A percentile compares a stretch with the other conserved stretches of the same genome.
These are phyloP conservation scores for Dione juno DNA, from an alignment of 2,888 invertebrate genomes.

Conservation along the genomic window DNA sequence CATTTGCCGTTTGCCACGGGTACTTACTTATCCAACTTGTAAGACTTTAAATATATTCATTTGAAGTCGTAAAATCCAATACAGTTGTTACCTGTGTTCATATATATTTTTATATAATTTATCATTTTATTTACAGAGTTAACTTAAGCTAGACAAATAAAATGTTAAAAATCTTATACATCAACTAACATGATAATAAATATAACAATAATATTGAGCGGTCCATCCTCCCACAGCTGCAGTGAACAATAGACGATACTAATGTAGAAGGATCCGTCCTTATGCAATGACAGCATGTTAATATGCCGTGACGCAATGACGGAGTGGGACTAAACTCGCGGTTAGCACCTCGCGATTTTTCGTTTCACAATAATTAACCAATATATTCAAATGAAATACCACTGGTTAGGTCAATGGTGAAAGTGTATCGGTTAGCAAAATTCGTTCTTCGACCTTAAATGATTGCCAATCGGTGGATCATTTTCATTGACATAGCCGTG, in stretches of 20 bases:
- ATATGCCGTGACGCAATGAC: conserved; percentile 43
- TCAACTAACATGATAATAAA: too few species aligned
- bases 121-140: too few species aligned
- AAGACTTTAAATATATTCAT: neutral
- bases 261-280: conserved; percentile 22
- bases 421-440: conserved; percentile 27
- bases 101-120: too few species aligned
- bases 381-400: conserved; percentile 22
- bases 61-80: neutral
- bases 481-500: neutral
- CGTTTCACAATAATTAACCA: conserved; percentile 39
- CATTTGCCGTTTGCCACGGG: neutral
- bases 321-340: conserved; percentile 39
- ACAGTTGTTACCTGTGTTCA: too few species aligned
- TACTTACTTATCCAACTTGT: neutral
- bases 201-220: neutral
- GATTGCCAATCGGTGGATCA: neutral
- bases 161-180: too few species aligned
- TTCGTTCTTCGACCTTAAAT: neutral
- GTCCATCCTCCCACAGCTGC: neutral
- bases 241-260: conserved; percentile 7
- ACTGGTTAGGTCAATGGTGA: conserved; percentile 20
- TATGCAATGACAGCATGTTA: conserved; percentile 38
- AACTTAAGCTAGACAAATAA: too few species aligned
- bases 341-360: conserved; percentile 24